Base-by-base conservation (phyloP, 2,888 invertebrate genomes). In the Matsumyia berberina region DNA sequence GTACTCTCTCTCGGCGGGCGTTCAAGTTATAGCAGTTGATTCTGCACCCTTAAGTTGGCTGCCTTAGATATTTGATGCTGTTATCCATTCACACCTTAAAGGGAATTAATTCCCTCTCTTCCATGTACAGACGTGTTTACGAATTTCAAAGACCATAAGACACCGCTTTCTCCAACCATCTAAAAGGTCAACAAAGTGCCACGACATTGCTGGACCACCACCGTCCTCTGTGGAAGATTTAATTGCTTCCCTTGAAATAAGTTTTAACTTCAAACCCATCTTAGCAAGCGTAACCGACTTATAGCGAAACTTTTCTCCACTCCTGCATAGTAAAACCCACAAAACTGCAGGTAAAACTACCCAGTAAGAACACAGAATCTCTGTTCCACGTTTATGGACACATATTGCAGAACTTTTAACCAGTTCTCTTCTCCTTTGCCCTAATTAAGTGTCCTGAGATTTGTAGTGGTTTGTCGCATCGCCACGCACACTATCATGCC, bases 361-460 rank as follows among this genome's bases (percentile, higher is more conserved):
- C 62, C 11, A 55, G 12, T 15, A 46, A 17, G 15, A 11, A 24
- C 35, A 60, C 55, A 55, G 42, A 24, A 31, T 31, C 57, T 4
- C n/a, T 42, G 44, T 31, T 42, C 24, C 60, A 29, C 37, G 53
- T 17, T 39, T 49, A 58, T 42, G 11, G 33, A 39, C 60, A 64
- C 39, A 58, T 64, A 51, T 35, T 12, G 8, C n/a, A 11, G 17
- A 62, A 39, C 35, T 35, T 51, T 12, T 11, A 29, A 49, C 15
- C 31, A 35, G 12, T 42, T 44, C 31, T 55, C 49, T 42, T 29
- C 17, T 24, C 35, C 12, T 39, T 51, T 51, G 35, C 53, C 37
- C 77, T 82, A 82, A 82, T 82, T 82, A 82, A 77, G 82, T 77
- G 58, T 51, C 42, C 70, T 12, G 44, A 35, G 70, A 70, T 51